Evolutionary conservation across 2,113 vertebrate species (phyloP).

Genomic region (Gallinago media): DNA sequence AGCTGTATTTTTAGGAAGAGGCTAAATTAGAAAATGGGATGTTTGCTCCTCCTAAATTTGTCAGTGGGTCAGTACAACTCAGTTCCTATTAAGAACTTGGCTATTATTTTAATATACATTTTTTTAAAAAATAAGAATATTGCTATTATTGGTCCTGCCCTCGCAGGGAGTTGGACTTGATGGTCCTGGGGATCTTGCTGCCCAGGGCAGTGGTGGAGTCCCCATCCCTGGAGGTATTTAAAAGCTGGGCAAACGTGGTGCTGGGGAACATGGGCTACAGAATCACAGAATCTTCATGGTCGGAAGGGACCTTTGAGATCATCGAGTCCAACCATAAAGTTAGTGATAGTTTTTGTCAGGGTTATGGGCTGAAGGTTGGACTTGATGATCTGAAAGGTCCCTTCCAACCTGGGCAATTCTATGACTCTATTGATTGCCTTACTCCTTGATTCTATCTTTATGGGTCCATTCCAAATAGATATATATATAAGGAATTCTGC

Average conservation of each 20-base stretch:
- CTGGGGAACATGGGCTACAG: too few relatives aligned
- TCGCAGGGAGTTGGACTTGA: not conserved
- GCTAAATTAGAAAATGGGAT: not conserved
- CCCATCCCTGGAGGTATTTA: not conserved
- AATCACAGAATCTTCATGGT: too few relatives aligned
- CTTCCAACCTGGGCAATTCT: not conserved
- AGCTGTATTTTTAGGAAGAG: not conserved
- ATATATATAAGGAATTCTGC: not conserved
- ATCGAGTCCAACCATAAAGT: too few relatives aligned
- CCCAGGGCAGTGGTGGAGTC: not conserved
- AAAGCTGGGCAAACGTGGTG: not conserved
- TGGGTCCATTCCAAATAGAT: not conserved
- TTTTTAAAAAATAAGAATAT: not conserved
- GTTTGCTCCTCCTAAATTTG: not conserved
- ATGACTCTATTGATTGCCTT: not conserved
- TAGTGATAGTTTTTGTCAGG: not conserved
- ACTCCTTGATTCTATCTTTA: not conserved
- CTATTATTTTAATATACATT: not conserved
- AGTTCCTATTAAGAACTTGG: fast-evolving
- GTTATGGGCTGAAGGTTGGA: not conserved
- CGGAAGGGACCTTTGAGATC: too few relatives aligned
- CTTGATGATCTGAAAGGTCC: not conserved
- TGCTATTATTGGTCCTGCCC: not conserved
- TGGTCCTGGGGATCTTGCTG: not conserved
- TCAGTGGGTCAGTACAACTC: not conserved